phyloP scores from a whole-genome alignment of 2,888 invertebrate species.

The Hetaerina titia region DNA sequence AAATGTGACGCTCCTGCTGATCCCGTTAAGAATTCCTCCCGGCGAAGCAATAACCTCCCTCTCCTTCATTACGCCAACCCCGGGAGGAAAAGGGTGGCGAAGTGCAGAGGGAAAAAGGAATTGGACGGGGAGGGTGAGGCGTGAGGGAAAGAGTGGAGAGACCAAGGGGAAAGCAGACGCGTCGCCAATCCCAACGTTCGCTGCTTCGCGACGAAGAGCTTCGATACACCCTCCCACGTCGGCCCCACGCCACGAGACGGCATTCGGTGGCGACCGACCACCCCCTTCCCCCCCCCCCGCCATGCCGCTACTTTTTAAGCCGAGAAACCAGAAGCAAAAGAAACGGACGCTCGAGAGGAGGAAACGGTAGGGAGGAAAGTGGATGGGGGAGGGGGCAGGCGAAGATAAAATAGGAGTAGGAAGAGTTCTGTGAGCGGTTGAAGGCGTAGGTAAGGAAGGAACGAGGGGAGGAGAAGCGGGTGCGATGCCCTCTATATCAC shows the following conservation, averaged over 20 bases:
- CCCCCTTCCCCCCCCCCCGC: too few species aligned
- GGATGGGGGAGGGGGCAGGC: not conserved
- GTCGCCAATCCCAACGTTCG: not conserved
- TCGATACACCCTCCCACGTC: not conserved
- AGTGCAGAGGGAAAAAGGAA: not conserved
- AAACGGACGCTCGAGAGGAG: not conserved
- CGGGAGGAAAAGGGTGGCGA: not conserved
- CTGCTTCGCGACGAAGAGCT: not conserved
- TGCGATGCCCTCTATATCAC: not conserved
- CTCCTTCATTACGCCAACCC: not conserved
- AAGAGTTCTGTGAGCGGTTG: not conserved
- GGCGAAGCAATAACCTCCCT: not conserved
- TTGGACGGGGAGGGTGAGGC: not conserved
- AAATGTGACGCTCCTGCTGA: not conserved
- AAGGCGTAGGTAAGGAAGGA: not conserved
- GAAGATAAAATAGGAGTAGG: constrained; percentile 1
- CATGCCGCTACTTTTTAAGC: not conserved
- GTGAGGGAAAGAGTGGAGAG: not conserved
- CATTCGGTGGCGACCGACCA: not conserved
- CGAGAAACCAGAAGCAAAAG: not conserved
- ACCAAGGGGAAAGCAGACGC: not conserved
- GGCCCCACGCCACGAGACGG: not conserved
- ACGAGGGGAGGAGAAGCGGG: not conserved
- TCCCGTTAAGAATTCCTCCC: not conserved
- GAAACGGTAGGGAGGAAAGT: not conserved